Percentiles rank a stretch among this genome's conserved stretches.
Evolutionary conservation across 2,113 vertebrate genomes (phyloP).

Genomic region (Struthidea cinerea): DNA sequence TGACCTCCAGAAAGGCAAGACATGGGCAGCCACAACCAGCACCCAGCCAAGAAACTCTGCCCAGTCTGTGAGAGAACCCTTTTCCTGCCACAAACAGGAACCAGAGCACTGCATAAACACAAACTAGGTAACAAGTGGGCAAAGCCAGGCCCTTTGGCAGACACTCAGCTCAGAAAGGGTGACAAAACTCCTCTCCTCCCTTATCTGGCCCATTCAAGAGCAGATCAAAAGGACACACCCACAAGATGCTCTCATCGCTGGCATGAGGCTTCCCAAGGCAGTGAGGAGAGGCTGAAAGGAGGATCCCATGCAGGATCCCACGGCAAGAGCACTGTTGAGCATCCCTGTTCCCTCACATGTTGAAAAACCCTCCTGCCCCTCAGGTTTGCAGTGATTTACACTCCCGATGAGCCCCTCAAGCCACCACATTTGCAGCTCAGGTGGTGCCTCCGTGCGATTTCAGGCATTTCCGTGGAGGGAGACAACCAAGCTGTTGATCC

Average conservation of each 20-base stretch:
- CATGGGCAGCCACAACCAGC: neutral
- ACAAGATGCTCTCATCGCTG: neutral
- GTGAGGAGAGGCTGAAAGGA: neutral
- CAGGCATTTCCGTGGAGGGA: neutral
- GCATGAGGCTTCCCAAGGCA: neutral
- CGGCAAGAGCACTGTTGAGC: neutral
- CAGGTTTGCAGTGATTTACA: neutral
- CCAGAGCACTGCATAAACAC: neutral
- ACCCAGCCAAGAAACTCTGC: neutral
- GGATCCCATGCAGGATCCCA: neutral
- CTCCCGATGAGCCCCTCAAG: neutral
- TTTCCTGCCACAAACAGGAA: neutral
- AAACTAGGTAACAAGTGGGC: neutral
- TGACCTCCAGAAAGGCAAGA: neutral
- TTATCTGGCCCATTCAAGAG: neutral
- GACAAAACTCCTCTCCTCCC: neutral
- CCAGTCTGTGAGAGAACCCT: neutral
- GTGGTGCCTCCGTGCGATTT: neutral
- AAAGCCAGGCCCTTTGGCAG: neutral
- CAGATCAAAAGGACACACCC: neutral
- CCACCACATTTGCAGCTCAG: neutral
- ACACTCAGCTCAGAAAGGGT: neutral
- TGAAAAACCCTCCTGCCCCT: neutral
- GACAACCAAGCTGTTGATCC: constrained; percentile 19
- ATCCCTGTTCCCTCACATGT: neutral